Percentiles rank a stretch among this genome's conserved stretches.
Evolutionary conservation across 2,888 invertebrate genomes (phyloP).

Genomic region (Callyntrura sp.): DNA sequence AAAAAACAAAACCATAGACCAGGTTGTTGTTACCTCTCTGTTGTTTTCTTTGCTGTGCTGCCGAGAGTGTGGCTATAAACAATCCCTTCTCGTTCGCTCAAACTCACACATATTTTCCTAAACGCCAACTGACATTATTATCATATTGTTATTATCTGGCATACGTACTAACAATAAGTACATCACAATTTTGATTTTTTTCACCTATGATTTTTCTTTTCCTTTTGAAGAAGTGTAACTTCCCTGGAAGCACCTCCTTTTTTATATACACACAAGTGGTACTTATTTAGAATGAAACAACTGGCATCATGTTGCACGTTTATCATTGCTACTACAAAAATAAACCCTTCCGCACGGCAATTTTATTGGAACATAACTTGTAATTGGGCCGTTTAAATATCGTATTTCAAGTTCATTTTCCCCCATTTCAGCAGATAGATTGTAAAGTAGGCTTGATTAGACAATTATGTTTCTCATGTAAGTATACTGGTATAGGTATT

Average conservation of each 20-base stretch:
- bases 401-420: slow-evolving; percentile 22
- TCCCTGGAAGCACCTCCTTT: background rate
- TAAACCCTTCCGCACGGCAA: background rate
- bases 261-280: background rate
- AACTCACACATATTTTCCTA: background rate
- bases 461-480: too few relatives aligned
- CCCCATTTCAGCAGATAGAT: slow-evolving; percentile 9
- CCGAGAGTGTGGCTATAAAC: background rate
- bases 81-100: background rate
- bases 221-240: background rate
- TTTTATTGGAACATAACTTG: background rate
- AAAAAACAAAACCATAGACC: slow-evolving; percentile 1
- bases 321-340: background rate
- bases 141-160: background rate
- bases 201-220: background rate
- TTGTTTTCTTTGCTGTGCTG: slow-evolving; percentile 3
- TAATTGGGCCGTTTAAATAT: background rate
- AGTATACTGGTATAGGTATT: too few relatives aligned
- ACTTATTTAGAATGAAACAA: background rate
- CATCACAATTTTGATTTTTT: slow-evolving; percentile 13
- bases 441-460: background rate
- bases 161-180: slow-evolving; percentile 19
- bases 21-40: background rate
- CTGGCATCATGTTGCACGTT: background rate
- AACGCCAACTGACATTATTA: background rate